Evolutionary conservation across 2,888 invertebrate species (phyloP), one percentile per base, ranked within the genome.

Genomic region (Hirtodrosophila alboralis): DNA sequence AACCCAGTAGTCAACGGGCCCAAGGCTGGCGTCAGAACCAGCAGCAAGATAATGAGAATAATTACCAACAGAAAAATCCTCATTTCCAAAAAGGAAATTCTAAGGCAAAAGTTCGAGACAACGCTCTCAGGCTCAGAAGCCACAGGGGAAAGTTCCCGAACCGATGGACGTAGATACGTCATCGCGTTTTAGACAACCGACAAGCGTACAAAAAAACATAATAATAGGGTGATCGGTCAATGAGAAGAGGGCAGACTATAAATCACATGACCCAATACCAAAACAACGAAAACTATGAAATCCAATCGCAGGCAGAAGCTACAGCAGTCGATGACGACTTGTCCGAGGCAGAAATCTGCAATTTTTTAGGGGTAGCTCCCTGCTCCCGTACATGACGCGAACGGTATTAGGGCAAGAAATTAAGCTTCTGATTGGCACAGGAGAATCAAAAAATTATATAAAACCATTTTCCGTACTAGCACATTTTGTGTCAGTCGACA

Each of bases 51-150:
- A 7, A 9, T 8, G 14, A 37, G 7, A 5, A 6, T 10, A 12
- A 10, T 18, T 23, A 14, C 10, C 16, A 44, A 6, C n/a, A 9
- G 21, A 33, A 33, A 21, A 44, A 44, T 5, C 43, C 23, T 12
- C 31, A 44, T 9, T 44, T 23, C n/a, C 31, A 31, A 30, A 33
- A 31, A 43, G 12, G 10, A 23, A 23, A 23, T 23, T 44, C 31
- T 16, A 8, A 28, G 12, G 13, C 8, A 18, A 23, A 23, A 23
- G 23, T 23, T 30, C 30, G 12, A 30, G 10, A 30, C 10, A 30
- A 30, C 30, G 12, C 6, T 23, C 23, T 13, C 12, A 44, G 41
- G 18, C 12, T 4, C 34, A 34, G 23, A 45, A 34, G n/a, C 33
- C 13, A 1, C 44, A 45, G 8, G 23, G 21, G 7, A n/a, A 43